Evolutionary conservation across 2,888 invertebrate genomes (phyloP), one percentile per base, ranked within the genome.

Genomic region (Meteorus colon): DNA sequence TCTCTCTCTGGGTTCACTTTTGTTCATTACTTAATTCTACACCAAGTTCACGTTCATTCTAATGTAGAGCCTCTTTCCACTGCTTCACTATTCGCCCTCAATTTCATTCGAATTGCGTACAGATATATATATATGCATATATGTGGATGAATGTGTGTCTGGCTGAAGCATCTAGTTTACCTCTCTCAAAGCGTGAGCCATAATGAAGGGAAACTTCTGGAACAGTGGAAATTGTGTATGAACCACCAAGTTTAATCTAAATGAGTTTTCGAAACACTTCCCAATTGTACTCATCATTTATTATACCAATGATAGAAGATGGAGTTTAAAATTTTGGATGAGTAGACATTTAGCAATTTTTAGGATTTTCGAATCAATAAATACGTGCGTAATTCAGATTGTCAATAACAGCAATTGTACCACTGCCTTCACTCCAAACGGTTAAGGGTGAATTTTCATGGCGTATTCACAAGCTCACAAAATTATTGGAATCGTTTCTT

Each of bases 401-500:
- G n/a, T n/a, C n/a, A n/a, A n/a, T n/a, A n/a, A n/a, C n/a, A n/a
- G n/a, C n/a, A n/a, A n/a, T n/a, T n/a, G 3, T 6, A 34, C 34
- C 34, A 34, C 6, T 6, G 34, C 6, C 6, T 34, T 6, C 6
- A 34, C 34, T 4, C 6, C 34, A 34, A 34, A 34, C 3, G 34
- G 34, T 34, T 6, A 2, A 51, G 8, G 14, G 8, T 27, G n/a
- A 16, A 59, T 16, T 59, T 16, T 12, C 14, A 6, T 41, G 2
- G 8, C 51, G 66, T 66, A 74, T 66, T 76, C 70, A 76, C 66
- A 66, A 74, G 76, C 85, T 80, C 81, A 83, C 78, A 83, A 86
- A 87, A 87, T 87, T 86, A 86, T 86, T 87, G 84, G 84, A 86
- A 87, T 85, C 85, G 86, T 83, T 84, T 82, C 80, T 82, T 82